These are phyloP conservation scores for Sapajus apella DNA, from an alignment of 2,113 vertebrate species.

Conservation along the genomic window DNA sequence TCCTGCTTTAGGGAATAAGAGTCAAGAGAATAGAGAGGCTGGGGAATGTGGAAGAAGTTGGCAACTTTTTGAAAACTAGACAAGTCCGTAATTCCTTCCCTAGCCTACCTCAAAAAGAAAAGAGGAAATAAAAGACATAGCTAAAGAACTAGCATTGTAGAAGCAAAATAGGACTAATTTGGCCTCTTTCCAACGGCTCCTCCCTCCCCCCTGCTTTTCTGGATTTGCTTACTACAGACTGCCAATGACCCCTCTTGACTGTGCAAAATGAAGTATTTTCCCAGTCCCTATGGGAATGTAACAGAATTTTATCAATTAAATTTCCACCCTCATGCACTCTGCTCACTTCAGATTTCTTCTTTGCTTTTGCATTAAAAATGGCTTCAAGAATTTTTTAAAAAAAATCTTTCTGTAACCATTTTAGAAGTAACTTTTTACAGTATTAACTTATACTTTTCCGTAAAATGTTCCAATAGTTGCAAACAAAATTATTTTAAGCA, in stretches of 20 bases:
- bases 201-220: background rate
- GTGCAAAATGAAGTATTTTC: conserved; percentile 38
- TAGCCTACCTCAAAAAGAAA: conserved; percentile 33
- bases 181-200: conserved; percentile 1
- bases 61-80: conserved; percentile 26
- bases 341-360: background rate
- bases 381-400: background rate
- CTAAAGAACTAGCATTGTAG: background rate
- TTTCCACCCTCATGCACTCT: background rate
- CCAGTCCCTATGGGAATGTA: background rate
- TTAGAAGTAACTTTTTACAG: background rate
- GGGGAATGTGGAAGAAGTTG: background rate
- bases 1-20: background rate
- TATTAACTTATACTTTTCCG: background rate
- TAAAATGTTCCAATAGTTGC: background rate
- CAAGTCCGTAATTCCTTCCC: background rate
- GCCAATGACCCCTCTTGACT: background rate
- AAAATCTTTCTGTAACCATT: background rate
- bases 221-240: background rate
- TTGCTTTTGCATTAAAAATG: conserved; percentile 40
- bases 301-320: conserved; percentile 41
- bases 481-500: conserved; percentile 29
- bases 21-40: background rate
- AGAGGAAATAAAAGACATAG: conserved; percentile 51
- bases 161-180: background rate